Evolutionary conservation across 1,140 invertebrate species (phyloP), one percentile per base, ranked within the genome.

Genomic region (Bactericera cockerelli): DNA sequence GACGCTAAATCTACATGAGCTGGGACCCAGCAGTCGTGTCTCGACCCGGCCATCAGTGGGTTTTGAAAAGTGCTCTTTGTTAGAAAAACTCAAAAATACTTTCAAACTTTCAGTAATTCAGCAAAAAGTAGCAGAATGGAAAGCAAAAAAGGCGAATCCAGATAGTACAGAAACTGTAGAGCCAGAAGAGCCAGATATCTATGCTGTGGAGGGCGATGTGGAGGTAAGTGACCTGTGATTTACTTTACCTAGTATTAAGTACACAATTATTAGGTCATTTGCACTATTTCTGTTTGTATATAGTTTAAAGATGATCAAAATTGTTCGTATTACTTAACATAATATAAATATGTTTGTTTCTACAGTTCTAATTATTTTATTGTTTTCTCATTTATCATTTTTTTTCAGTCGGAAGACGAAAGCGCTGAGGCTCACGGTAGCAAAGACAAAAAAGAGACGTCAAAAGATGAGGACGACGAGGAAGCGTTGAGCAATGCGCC

Each of bases 111-210:
- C 25, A 80, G 81, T 80, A 1, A 75, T 83, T 59, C 75, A 79
- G 62, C 76, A 73, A 60, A 74, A 78, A 1, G 72, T 84, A 2
- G 71, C 76, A 14, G 79, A 81, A 61, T 87, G 84, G 84, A 76
- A 76, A 61, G 69, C 71, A 14, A 82, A 81, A 66, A 81, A 82
- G 25, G 70, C 73, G 61, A 75, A 76, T 58, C 71, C 69, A 39
- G 68, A 69, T 42, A 70, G 70, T 13, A 67, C 71, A 21, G 68
- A 71, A 26, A 68, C 71, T 63, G 71, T 75, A 28, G 57, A 71
- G 19, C 74, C 75, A 54, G 76, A 78, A 63, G 79, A 80, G 57
- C 69, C 75, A 25, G 65, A 71, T 59, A 70, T 71, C 55, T 70
- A 69, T 61, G 63, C 64, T 26, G 63, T 68, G 13, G 63, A 56